Base-by-base conservation (phyloP, 2,797 vertebrate genomes). In the Dendrocincla tyrannina region DNA sequence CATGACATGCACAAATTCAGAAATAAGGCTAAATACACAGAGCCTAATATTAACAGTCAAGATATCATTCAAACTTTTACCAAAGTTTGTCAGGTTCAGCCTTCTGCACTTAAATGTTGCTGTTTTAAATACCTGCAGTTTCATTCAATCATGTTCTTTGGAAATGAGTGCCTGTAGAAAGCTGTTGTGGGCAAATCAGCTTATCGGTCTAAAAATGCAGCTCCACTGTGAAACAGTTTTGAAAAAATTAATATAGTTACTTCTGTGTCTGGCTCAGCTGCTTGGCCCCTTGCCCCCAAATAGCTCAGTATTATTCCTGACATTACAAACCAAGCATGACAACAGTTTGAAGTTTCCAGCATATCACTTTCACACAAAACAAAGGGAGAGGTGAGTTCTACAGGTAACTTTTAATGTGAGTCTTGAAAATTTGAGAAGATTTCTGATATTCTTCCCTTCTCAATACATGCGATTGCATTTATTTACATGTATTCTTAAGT, bases 331-430 rank as follows among this genome's bases (percentile, higher is more conserved):
- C 27, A 84, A 83, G 28, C 37, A 23, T 4, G 27, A 53, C 11
- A 59, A 63, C 53, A 23, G 2, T 23, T 5, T 52, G n/a, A 81
- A 35, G 24, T 56, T 91, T 64, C 73, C 73, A 73, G 41, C 32
- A 14, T 17, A 72, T 16, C 60, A 35, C 23, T 72, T 93, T 39
- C 69, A 86, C 24, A 81, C 47, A 79, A 93, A 92, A 77, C 19
- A 72, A 78, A 68, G 33, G 5, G 10, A 91, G 80, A 93, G 37
- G 22, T 5, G 20, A 88, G 59, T 80, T 95, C 82, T 94, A 70
- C 77, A 90, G 85, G 85, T 80, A 89, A 87, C 73, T 86, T 96
- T 95, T 96, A 92, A 97, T 94, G 76, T 75, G 90, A 95, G 68
- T 93, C 64, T 92, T 89, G 82, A 92, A 91, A 93, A 64, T 64